Evolutionary conservation across 2,888 invertebrate genomes (phyloP), one percentile per base, ranked within the genome.

Genomic region (Ochropleura leucogaster): DNA sequence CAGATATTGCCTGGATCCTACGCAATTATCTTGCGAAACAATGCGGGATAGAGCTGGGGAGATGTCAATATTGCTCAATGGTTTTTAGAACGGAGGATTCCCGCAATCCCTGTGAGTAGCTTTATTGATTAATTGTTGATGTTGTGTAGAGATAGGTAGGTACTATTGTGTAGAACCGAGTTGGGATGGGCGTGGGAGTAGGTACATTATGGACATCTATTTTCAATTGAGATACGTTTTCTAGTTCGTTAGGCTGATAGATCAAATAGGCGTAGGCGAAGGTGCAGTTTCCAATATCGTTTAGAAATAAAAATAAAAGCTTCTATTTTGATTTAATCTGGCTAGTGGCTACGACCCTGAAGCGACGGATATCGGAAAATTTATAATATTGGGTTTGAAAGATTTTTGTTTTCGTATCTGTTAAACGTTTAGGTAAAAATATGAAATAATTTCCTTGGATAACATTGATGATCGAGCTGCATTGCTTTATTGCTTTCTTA

Each of bases 321-420:
- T 30, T 71, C n/a, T 57, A 4, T 84, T 83, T 72, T 55, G 20
- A 69, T 80, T 63, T 47, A n/a, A 59, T 66, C 60, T 47, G 44
- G 65, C 47, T 60, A 42, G 20, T 7, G 59, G 30, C 55, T 8
- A n/a, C 20, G 57, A 55, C 68, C 60, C 30, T 68, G 68, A 79
- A 40, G 16, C 44, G 30, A 84, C 66, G 69, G 80, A 80, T 55
- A 63, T 73, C 18, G 68, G 65, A 20, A 68, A 63, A 84, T 65
- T 71, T 68, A 77, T 63, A 49, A 63, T 82, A 49, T 57, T 65
- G 57, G 14, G 12, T 59, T 59, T 72, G 44, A 20, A 71, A 68
- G 53, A 64, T 60, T 83, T 84, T 63, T 80, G 40, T 72, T 80
- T 79, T 51, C 42, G 40, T 51, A 18, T 66, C 84, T 72, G 72